phyloP scores from a whole-genome alignment of 2,888 invertebrate species.

The Trichacis sp. region DNA sequence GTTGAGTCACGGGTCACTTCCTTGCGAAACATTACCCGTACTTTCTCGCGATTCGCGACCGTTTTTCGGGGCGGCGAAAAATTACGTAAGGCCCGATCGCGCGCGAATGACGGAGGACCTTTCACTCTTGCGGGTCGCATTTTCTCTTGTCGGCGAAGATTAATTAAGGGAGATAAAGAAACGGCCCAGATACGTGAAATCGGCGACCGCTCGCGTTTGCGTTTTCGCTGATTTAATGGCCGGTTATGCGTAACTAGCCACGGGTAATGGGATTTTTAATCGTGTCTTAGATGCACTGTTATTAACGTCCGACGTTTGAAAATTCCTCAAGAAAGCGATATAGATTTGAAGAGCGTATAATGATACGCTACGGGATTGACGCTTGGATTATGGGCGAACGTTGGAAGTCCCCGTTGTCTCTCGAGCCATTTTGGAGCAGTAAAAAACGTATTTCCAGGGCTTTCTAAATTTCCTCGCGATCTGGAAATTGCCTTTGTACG shows the following conservation, averaged over 20 bases:
- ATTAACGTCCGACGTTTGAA: background rate
- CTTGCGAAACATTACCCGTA: background rate
- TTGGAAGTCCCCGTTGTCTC: too few species aligned
- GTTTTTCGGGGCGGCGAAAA: background rate
- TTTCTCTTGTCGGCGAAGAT: constrained; percentile 31
- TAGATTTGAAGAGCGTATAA: too few species aligned
- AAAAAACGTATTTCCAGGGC: too few species aligned
- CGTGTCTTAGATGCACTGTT: background rate
- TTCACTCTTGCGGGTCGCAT: constrained; percentile 33
- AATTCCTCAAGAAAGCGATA: background rate
- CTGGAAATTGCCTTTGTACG: too few species aligned
- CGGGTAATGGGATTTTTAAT: constrained; percentile 13
- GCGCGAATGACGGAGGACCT: constrained; percentile 33
- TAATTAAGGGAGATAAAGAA: constrained; percentile 32
- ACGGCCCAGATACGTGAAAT: constrained; percentile 24
- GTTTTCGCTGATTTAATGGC: constrained; percentile 13
- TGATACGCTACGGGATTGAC: too few species aligned
- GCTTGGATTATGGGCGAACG: too few species aligned
- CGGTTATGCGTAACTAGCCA: constrained; percentile 1
- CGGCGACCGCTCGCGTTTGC: constrained; percentile 10
- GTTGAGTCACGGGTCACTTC: constrained; percentile 9
- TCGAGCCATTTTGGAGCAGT: too few species aligned
- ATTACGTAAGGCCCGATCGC: background rate
- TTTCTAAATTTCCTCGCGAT: too few species aligned
- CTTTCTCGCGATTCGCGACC: background rate